Evolutionary conservation across 2,797 vertebrate genomes (phyloP).

Genomic region (Moxostoma hubbsi): DNA sequence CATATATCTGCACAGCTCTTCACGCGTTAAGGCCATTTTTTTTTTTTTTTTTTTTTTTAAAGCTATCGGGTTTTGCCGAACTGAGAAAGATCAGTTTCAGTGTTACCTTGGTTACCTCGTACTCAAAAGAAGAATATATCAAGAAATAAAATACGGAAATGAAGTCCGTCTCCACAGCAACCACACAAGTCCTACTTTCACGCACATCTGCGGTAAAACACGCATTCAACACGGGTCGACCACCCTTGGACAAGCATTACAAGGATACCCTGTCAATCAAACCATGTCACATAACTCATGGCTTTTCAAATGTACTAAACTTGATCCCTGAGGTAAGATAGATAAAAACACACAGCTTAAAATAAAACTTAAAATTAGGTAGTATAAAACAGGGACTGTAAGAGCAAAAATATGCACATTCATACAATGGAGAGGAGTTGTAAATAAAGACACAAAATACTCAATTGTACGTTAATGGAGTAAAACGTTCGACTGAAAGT

Average conservation of each 20-base stretch:
- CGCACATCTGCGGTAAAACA: slow-evolving; percentile 46
- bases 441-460: background rate
- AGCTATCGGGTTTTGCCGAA: slow-evolving; percentile 68
- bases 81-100: slow-evolving; percentile 58
- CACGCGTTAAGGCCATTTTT: slow-evolving; percentile 75
- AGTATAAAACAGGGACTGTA: slow-evolving; percentile 87
- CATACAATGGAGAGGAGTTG: slow-evolving; percentile 40
- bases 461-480: background rate
- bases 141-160: slow-evolving; percentile 59
- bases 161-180: slow-evolving; percentile 60
- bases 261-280: slow-evolving; percentile 95
- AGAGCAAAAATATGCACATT: slow-evolving; percentile 68
- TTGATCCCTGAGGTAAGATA: slow-evolving; percentile 95
- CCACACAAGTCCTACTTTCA: slow-evolving; percentile 27
- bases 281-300: slow-evolving; percentile 77
- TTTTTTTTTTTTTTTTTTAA: slow-evolving; percentile 65
- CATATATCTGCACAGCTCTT: slow-evolving; percentile 59
- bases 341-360: slow-evolving; percentile 78
- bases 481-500: background rate
- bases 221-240: slow-evolving; percentile 77
- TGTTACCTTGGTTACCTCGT: slow-evolving; percentile 69
- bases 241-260: slow-evolving; percentile 71
- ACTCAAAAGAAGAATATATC: slow-evolving; percentile 55
- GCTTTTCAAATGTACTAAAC: slow-evolving; percentile 88
- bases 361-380: slow-evolving; percentile 89